These are phyloP conservation scores for Panopea generosa DNA, from an alignment of 2,888 invertebrate species.

Conservation along the genomic window DNA sequence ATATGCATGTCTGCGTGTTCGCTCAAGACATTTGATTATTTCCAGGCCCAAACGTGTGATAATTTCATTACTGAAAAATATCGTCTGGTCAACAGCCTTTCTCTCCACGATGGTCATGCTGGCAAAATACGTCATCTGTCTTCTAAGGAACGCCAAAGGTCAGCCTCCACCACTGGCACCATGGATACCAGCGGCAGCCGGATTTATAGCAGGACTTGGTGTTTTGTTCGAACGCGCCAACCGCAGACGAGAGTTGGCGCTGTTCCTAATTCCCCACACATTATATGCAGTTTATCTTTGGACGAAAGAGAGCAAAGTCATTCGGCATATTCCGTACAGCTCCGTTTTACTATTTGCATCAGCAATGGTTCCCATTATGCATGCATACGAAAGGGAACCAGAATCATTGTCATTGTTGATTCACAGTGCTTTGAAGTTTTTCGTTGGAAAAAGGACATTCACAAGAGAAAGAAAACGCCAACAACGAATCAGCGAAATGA, in stretches of 20 bases:
- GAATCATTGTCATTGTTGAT: constrained; percentile 72
- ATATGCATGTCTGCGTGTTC: no score
- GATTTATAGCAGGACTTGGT: constrained; percentile 67
- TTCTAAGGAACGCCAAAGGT: constrained; percentile 67
- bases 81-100: constrained; percentile 74
- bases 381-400: constrained; percentile 78
- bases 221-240: constrained; percentile 71
- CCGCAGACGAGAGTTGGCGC: constrained; percentile 72
- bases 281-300: constrained; percentile 70
- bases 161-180: constrained; percentile 71
- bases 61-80: constrained; percentile 67
- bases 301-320: constrained; percentile 50
- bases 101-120: constrained; percentile 74
- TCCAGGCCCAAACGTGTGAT: constrained; percentile 71
- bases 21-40: no score
- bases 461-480: constrained; percentile 51
- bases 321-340: constrained; percentile 64
- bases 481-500: constrained; percentile 59
- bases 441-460: constrained; percentile 69
- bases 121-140: constrained; percentile 75
- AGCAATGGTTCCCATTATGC: constrained; percentile 79
- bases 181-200: constrained; percentile 71
- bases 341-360: constrained; percentile 72
- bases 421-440: constrained; percentile 72
- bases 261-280: constrained; percentile 76